Evolutionary conservation across 1,140 invertebrate species (phyloP).

Genomic region (Seison nebaliae): DNA sequence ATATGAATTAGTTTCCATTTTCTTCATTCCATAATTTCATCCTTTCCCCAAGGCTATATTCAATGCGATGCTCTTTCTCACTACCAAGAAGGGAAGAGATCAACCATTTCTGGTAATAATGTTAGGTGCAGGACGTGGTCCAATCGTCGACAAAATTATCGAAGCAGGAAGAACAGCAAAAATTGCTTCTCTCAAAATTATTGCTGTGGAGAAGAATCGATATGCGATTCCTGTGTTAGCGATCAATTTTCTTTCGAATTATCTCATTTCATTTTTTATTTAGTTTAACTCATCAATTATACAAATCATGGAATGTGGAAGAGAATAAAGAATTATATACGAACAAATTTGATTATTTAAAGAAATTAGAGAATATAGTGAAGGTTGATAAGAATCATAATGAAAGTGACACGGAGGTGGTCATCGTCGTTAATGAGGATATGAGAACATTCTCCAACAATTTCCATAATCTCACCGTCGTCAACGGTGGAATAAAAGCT

Average conservation of each 20-base stretch:
- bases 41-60: conserved; percentile 29
- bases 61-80: conserved; percentile 38
- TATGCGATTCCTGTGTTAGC: conserved; percentile 63
- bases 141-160: conserved; percentile 53
- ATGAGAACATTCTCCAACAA: conserved; percentile 61
- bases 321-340: conserved; percentile 29
- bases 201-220: conserved; percentile 90
- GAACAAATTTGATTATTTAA: no score
- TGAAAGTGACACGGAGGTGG: no score
- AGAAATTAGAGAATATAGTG: neutral
- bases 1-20: conserved; percentile 44
- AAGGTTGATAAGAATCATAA: conserved; percentile 24
- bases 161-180: conserved; percentile 45
- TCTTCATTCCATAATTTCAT: neutral
- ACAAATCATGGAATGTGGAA: conserved; percentile 50
- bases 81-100: conserved; percentile 30
- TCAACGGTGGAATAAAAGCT: no score
- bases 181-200: conserved; percentile 38
- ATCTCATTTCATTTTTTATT: conserved; percentile 10
- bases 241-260: conserved; percentile 9
- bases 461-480: conserved; percentile 41
- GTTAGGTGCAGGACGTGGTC: conserved; percentile 56
- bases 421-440: conserved; percentile 51
- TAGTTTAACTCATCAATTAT: conserved; percentile 39
- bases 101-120: conserved; percentile 22